A percentile compares a stretch with the other conserved stretches of the same genome.
phyloP scores from a whole-genome alignment of 23 tunicate species.

The Trididemnum clinides region DNA sequence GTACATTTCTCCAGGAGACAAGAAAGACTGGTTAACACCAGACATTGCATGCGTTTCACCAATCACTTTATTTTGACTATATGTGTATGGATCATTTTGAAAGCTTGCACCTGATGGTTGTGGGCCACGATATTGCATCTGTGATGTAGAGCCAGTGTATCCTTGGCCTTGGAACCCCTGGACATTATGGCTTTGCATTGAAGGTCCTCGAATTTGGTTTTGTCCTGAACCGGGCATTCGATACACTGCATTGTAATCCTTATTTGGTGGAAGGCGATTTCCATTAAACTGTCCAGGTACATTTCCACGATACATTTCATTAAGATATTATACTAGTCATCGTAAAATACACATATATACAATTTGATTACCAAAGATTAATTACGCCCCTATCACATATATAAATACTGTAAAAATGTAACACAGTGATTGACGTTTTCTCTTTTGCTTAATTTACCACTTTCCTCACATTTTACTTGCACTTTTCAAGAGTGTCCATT shows the following conservation, averaged over 20 bases:
- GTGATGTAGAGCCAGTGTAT: conserved; percentile 13
- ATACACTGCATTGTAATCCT: conserved; percentile 42
- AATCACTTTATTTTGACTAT: not conserved
- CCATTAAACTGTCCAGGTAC: conserved; percentile 73
- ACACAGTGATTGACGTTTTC: no score
- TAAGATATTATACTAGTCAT: not conserved
- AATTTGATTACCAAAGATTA: not conserved
- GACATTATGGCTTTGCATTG: conserved; percentile 18
- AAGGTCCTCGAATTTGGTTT: not conserved
- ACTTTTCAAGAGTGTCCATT: no score
- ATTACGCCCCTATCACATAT: no score
- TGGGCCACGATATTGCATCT: not conserved
- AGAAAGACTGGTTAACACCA: not conserved
- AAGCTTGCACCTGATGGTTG: not conserved
- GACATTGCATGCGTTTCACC: not conserved
- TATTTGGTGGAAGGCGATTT: conserved; percentile 39
- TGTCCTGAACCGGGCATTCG: conserved; percentile 62
- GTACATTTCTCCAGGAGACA: conserved; percentile 10
- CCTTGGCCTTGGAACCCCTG: conserved; percentile 20
- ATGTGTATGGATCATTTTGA: conserved; percentile 5
- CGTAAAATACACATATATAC: not conserved
- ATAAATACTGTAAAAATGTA: no score
- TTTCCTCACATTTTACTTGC: no score
- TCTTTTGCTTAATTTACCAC: no score
- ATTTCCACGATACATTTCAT: conserved; percentile 75